Evolutionary conservation across 2,113 vertebrate species (phyloP).

Genomic region (Synchiropus splendidus): DNA sequence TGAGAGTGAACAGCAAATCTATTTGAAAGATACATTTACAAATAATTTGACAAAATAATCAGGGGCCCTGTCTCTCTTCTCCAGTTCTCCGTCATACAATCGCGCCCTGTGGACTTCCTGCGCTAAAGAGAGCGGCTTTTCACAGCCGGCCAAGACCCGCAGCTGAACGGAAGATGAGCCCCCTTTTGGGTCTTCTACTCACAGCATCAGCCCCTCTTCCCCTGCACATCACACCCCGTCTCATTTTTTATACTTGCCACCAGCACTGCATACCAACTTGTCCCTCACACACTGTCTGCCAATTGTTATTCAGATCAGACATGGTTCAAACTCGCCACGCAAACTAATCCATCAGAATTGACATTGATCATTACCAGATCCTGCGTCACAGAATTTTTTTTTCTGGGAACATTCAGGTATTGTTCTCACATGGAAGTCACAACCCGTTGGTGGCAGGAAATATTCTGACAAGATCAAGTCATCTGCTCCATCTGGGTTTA

Average conservation of each 20-base stretch:
- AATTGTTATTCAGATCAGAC: too few relatives aligned
- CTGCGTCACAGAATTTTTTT: background rate
- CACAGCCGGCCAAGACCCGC: constrained; percentile 62
- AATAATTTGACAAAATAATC: constrained; percentile 42
- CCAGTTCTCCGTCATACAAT: constrained; percentile 40
- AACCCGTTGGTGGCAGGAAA: too few relatives aligned
- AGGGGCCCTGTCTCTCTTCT: constrained; percentile 24
- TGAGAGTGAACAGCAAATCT: background rate
- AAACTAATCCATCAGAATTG: too few relatives aligned
- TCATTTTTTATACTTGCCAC: constrained; percentile 6
- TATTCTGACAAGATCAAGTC: too few relatives aligned
- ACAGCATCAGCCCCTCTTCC: constrained; percentile 6
- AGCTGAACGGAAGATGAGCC: constrained; percentile 65
- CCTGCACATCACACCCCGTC: constrained; percentile 20
- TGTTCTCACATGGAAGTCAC: background rate
- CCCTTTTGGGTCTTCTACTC: constrained; percentile 34
- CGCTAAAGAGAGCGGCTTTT: constrained; percentile 60
- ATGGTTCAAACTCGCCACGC: too few relatives aligned
- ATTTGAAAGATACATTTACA: constrained; percentile 22
- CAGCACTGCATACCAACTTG: constrained; percentile 6
- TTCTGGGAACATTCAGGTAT: constrained; percentile 10
- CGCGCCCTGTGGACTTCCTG: constrained; percentile 58
- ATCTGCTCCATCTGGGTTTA: too few relatives aligned
- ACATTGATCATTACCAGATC: constrained; percentile 3
- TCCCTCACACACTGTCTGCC: background rate